Base-by-base conservation (phyloP, 2,113 vertebrate genomes). In the Monopterus albus region DNA sequence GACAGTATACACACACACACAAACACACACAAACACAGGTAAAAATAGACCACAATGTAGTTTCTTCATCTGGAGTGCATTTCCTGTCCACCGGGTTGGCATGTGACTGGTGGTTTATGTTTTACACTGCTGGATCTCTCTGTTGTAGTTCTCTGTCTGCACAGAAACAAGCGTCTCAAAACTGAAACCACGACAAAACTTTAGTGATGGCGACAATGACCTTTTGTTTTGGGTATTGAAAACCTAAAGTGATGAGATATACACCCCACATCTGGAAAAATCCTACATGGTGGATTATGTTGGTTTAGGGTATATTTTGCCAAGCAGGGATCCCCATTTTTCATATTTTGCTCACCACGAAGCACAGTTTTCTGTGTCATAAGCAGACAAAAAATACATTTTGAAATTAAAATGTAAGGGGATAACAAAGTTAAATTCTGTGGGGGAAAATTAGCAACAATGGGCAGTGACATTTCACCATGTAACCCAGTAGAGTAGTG, bases 41-140 rank as follows among this genome's bases (percentile, higher is more conserved):
- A 63, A 68, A n/a, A 82, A 79, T 52, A 75, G 78, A 69, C 66
- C 58, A 78, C 75, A 39, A 55, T 60, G 52, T 63, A 70, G 56
- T 71, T 60, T 79, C 75, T 79, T 89, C 83, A 90, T 88, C 86
- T 85, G 83, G 84, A 87, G 60, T 52, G 57, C 64, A 85, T 89
- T 88, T 89, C 78, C 81, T 89, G 60, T 74, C 67, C 49, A 64
- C 47, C 1, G 4, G 47, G 46, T 59, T 79, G 71, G 78, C 68
- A 39, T 38, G 57, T 63, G 51, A 58, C 52, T 12, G 18, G 35
- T 71, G 18, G 59, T 61, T 80, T 43, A 63, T 72, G 43, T 72
- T 75, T 81, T 70, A 81, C 65, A 84, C 45, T 10, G 15, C 25
- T 58, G 35, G 18, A 68, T 65, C 39, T 60, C 57, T 63, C n/a